Conservation (phyloP, 2,113 vertebrate species). For the Enhydra lutris region DNA sequence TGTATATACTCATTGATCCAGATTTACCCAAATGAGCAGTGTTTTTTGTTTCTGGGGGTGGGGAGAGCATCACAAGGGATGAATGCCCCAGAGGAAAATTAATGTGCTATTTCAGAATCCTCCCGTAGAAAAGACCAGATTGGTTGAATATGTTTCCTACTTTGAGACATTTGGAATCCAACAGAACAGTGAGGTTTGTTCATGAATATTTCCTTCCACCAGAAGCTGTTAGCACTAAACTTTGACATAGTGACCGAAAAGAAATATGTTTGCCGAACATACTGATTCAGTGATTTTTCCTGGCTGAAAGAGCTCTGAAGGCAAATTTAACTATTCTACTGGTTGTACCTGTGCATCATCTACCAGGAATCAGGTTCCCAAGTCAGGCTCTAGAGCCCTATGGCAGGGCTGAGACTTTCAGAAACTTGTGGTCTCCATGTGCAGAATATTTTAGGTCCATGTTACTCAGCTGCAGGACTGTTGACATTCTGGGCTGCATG, state of each 20-base stretch:
- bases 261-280: not conserved
- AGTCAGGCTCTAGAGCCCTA: accelerated
- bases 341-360: not conserved
- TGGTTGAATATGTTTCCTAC: not conserved
- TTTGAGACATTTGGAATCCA: not conserved
- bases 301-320: not conserved
- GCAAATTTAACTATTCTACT: not conserved
- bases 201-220: not conserved
- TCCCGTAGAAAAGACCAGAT: not conserved
- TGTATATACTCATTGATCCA: not conserved
- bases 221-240: not conserved
- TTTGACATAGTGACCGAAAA: not conserved
- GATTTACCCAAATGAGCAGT: not conserved
- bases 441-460: not conserved
- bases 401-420: not conserved
- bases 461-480: not conserved
- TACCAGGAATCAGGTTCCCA: no score
- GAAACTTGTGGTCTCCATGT: not conserved
- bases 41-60: not conserved
- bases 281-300: not conserved
- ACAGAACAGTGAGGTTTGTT: not conserved
- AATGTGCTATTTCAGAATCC: not conserved
- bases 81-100: not conserved
- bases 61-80: not conserved
- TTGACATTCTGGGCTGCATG: not conserved